Evolutionary conservation across 2,797 vertebrate genomes (phyloP).

Genomic region (Lagodon rhomboides): DNA sequence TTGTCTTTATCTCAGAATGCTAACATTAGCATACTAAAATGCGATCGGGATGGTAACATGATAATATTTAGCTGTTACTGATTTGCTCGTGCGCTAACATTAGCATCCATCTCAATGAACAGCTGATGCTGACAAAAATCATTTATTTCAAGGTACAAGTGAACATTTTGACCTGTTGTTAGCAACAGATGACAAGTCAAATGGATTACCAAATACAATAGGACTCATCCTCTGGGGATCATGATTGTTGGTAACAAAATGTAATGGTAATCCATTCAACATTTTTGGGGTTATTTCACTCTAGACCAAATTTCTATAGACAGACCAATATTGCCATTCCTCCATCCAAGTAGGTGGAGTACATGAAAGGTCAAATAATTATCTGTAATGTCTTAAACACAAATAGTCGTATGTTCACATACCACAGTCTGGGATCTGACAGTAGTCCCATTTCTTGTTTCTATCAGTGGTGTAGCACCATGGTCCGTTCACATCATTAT

Average conservation of each 20-base stretch:
- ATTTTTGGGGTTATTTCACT: not conserved
- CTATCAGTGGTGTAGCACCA: conserved; percentile 95
- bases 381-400: not conserved
- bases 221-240: not conserved
- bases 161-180: not conserved
- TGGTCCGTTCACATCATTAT: conserved; percentile 91
- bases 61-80: not conserved
- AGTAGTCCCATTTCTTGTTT: conserved; percentile 92
- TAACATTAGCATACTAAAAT: not conserved
- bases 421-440: conserved; percentile 92
- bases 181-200: not conserved
- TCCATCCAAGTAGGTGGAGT: not conserved
- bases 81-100: not conserved
- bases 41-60: not conserved
- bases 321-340: not conserved
- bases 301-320: not conserved
- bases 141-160: not conserved
- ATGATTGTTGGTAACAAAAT: not conserved
- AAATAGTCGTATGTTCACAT: conserved; percentile 56
- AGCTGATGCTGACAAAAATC: not conserved
- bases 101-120: not conserved
- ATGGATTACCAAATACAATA: not conserved
- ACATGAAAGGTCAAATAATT: not conserved
- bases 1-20: not conserved
- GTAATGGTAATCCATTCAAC: too few relatives aligned